A percentile compares a stretch with the other conserved stretches of the same genome.
Conservation (phyloP, 2,888 invertebrate genomes). For the Calliphora vomitoria region DNA sequence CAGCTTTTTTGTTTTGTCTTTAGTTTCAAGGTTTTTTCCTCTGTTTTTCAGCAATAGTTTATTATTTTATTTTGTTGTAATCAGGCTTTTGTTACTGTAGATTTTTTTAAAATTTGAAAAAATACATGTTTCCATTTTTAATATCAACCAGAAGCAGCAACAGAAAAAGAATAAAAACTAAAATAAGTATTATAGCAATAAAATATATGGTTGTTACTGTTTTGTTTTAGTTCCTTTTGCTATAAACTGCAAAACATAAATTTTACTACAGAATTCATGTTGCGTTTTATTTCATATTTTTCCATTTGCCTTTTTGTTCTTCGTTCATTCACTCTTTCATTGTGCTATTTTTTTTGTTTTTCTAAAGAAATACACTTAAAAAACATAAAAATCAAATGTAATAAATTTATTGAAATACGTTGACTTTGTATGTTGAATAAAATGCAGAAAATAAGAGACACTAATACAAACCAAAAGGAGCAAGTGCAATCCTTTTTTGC, state of each 20-base stretch:
- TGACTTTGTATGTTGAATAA: neutral
- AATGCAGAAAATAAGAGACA: neutral
- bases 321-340: no score
- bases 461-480: neutral
- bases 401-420: neutral
- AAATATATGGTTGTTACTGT: neutral
- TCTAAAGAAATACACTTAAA: neutral
- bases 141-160: neutral
- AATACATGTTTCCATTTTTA: constrained; percentile 8
- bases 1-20: neutral
- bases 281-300: neutral
- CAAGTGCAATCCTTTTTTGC: neutral
- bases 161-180: neutral
- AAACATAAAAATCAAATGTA: neutral
- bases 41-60: neutral
- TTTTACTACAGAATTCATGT: neutral
- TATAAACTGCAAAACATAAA: neutral
- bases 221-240: neutral
- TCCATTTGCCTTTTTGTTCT: neutral
- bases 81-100: neutral
- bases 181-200: neutral
- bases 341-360: no score
- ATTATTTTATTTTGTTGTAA: neutral
- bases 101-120: constrained; percentile 1
- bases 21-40: neutral